These are phyloP conservation scores for Nemapogon koenigi DNA, from an alignment of 2,888 invertebrate genomes.

Conservation along the genomic window DNA sequence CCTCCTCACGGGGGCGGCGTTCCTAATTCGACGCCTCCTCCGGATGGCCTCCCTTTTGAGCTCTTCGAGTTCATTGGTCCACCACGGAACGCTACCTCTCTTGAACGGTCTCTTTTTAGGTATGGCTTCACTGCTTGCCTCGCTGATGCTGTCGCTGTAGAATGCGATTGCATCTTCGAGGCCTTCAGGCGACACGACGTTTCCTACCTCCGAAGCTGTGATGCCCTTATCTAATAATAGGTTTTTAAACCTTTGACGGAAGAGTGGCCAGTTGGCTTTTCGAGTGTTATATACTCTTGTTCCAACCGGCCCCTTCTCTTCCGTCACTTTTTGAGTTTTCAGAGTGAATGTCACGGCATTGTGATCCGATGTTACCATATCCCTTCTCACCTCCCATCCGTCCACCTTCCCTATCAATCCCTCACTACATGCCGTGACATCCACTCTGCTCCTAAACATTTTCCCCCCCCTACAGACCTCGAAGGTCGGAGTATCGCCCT, in stretches of 20 bases:
- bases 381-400: constrained; percentile 16
- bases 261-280: constrained; percentile 1
- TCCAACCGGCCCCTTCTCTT: background rate
- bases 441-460: constrained; percentile 16
- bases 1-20: background rate
- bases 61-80: background rate
- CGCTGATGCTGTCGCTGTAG: background rate
- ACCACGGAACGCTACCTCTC: background rate
- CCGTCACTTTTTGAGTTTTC: background rate
- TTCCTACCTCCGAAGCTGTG: too few relatives aligned
- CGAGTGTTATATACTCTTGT: background rate
- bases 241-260: too few relatives aligned
- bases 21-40: background rate
- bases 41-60: background rate
- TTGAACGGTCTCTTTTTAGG: background rate
- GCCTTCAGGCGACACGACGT: background rate
- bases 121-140: background rate
- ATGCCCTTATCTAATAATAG: too few relatives aligned
- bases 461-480: background rate
- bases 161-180: background rate
- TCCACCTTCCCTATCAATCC: constrained; percentile 14
- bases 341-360: constrained; percentile 17
- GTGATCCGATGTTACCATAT: constrained; percentile 17
- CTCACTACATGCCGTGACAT: constrained; percentile 15
- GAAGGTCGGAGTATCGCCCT: constrained; percentile 1